Evolutionary conservation across 2,888 invertebrate genomes (phyloP), one percentile per base, ranked within the genome.

Genomic region (Cosmia pyralina): DNA sequence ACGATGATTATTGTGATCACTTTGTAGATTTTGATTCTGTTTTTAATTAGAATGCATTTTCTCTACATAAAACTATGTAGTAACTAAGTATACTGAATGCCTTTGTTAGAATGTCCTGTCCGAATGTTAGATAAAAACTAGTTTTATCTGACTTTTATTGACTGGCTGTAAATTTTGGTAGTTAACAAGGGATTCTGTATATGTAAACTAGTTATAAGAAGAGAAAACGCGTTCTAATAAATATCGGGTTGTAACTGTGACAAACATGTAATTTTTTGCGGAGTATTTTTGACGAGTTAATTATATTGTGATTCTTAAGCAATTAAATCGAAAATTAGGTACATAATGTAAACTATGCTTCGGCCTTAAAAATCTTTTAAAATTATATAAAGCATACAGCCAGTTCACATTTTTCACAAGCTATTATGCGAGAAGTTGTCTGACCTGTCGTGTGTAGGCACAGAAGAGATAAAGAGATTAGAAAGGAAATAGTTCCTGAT

Each of bases 231-330:
- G 8, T 41, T 68, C 28, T 41, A 44, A 44, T 5, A 17, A 44
- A 44, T 46, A 69, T 17, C 11, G 41, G n/a, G 17, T 67, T 66
- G 3, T 22, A 52, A 44, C 1, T 19, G 15, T 22, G 22, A 41
- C 50, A 41, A 48, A 50, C 15, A 28, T 63, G 28, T 28, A 28
- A 19, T 13, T 22, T 63, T 38, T 48, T 22, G n/a, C 17, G 6
- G 22, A 58, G 34, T 72, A 71, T 59, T 71, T 71, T 15, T 19
- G 44, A 28, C 17, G 19, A 48, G 22, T 57, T 70, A 19, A 58
- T 59, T 22, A 44, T 17, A 0, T 70, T 50, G 13, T 69, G 13
- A 48, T 67, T 68, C 28, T 15, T 50, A 58, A 50, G 17, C 57
- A 69, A 50, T 57, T 44, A 41, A n/a, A 28, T 70, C 10, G 28